Evolutionary conservation across 2,888 invertebrate species (phyloP).

Genomic region (Doris montereyensis): DNA sequence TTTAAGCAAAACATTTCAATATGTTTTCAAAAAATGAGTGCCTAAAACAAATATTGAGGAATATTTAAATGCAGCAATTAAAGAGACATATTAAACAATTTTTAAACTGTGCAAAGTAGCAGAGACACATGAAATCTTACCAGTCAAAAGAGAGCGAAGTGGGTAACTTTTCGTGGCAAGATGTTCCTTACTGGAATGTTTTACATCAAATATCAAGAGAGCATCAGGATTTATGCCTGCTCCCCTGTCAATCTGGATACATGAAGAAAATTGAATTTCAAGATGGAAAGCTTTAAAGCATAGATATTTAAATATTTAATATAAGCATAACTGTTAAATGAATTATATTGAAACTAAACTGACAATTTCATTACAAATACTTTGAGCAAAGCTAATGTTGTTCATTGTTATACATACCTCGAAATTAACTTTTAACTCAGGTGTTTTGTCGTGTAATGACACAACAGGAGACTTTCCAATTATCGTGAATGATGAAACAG

Average conservation of each 20-base stretch:
- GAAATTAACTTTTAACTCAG: slow-evolving; percentile 74
- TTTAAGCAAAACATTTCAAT: too few relatives aligned
- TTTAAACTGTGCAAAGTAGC: too few relatives aligned
- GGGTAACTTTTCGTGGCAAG: slow-evolving; percentile 74
- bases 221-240: slow-evolving; percentile 74
- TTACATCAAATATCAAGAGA: slow-evolving; percentile 74
- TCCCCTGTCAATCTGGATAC: slow-evolving; percentile 67
- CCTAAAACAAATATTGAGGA: too few relatives aligned
- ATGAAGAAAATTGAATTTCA: neutral
- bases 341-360: neutral
- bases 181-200: slow-evolving; percentile 74
- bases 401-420: too few relatives aligned
- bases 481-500: slow-evolving; percentile 55
- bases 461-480: slow-evolving; percentile 75
- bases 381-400: too few relatives aligned
- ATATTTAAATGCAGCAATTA: too few relatives aligned
- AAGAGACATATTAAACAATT: too few relatives aligned
- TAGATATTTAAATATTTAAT: neutral
- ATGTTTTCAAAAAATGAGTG: too few relatives aligned
- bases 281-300: neutral
- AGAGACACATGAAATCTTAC: slow-evolving; percentile 63
- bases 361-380: neutral
- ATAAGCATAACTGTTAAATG: neutral
- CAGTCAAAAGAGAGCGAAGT: slow-evolving; percentile 73
- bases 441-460: slow-evolving; percentile 70